Evolutionary conservation across 1,140 invertebrate species (phyloP).

Genomic region (Elymnias hypermnestra): DNA sequence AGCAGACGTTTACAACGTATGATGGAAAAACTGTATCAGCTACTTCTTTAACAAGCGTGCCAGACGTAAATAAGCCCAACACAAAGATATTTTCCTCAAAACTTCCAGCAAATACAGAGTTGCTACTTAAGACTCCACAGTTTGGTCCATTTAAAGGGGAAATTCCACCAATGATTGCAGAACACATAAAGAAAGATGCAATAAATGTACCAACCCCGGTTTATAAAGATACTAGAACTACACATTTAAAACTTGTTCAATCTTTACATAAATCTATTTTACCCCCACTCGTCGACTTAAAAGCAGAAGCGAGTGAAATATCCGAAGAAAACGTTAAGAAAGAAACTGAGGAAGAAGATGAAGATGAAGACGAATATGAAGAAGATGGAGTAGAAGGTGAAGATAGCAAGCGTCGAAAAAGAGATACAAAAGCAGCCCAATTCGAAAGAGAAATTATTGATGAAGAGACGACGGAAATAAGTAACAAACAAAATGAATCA

Average conservation of each 20-base stretch:
- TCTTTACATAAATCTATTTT: slow-evolving; percentile 26
- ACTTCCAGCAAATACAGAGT: slow-evolving; percentile 76
- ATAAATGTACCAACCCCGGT: slow-evolving; percentile 9
- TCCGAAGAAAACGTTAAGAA: slow-evolving; percentile 32
- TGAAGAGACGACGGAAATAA: slow-evolving; percentile 24
- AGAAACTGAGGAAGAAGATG: slow-evolving; percentile 25
- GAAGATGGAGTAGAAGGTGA: slow-evolving; percentile 33
- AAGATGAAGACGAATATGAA: slow-evolving; percentile 33
- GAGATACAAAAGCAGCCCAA: slow-evolving; percentile 50
- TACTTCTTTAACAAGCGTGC: slow-evolving; percentile 77
- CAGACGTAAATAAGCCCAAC: slow-evolving; percentile 64
- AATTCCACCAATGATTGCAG: slow-evolving; percentile 75
- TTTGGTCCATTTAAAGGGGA: slow-evolving; percentile 84
- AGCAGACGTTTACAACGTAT: slow-evolving; percentile 80
- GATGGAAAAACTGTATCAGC: slow-evolving; percentile 84
- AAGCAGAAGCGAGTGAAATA: slow-evolving; percentile 43
- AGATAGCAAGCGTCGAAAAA: slow-evolving; percentile 29
- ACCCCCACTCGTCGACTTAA: slow-evolving; percentile 26
- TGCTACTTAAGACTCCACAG: slow-evolving; percentile 81
- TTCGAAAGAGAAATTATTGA: slow-evolving; percentile 42
- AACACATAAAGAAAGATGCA: slow-evolving; percentile 36
- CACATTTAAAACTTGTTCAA: slow-evolving; percentile 50
- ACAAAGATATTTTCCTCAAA: slow-evolving; percentile 72
- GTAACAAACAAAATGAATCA: slow-evolving; percentile 26
- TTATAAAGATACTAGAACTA: slow-evolving; percentile 28